Evolutionary conservation across 2,888 invertebrate genomes (phyloP), one percentile per base, ranked within the genome.

Genomic region (Malachius bipustulatus): DNA sequence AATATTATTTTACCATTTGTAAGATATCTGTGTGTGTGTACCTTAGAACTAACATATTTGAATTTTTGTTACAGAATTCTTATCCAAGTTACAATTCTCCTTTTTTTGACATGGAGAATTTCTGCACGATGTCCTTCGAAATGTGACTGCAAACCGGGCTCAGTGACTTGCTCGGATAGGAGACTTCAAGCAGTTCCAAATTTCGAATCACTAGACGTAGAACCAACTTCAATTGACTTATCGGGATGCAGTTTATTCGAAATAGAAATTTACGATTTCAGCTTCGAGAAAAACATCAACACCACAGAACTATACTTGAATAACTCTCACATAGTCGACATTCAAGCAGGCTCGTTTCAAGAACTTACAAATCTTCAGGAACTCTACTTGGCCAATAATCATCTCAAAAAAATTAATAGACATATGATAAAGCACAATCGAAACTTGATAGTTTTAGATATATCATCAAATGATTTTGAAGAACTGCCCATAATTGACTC

Each of bases 321-420:
- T 42, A 44, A 47, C 28, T 56, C 58, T 27, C 46, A 45, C 30
- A 48, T 62, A 6, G 47, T 47, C 6, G 49, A 51, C 16, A 50
- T 62, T 3, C 54, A 54, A 27, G 49, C 45, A 11, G 41, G 45
- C 8, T 48, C 59, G 2, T 60, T 62, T 35, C 48, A 47, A 10
- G 45, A 48, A 15, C 36, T 62, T 24, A 49, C 49, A 30, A 52
- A 53, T 34, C 40, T 62, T 31, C 55, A 57, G 42, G 55, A 55
- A 38, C 45, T 62, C 6, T 59, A 61, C 43, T 42, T 62, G 15
- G 51, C 54, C 1, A 47, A 52, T 14, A 62, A 62, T 38, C 41
- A 53, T 14, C 35, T 62, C 16, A 54, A 50, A 32, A 41, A 43
- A 16, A 34, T 62, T 2, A 55, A 57, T 0, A 45, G 47, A 14